These are phyloP conservation scores for Sisor rabdophorus DNA, from an alignment of 2,113 vertebrate species.

Conservation along the genomic window DNA sequence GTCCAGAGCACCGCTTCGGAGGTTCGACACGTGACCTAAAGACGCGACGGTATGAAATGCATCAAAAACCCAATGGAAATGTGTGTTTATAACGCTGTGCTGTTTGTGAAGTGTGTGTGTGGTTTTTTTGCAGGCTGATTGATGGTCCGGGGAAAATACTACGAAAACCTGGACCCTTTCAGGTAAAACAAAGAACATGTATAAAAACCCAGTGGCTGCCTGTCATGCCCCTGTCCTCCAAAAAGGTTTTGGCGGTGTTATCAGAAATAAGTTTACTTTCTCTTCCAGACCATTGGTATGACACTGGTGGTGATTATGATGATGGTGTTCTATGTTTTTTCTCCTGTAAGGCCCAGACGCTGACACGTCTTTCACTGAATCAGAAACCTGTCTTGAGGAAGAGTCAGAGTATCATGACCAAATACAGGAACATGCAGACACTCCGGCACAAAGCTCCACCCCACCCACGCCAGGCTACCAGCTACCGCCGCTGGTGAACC, in stretches of 20 bases:
- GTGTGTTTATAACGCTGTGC: neutral
- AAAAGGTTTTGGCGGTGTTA: conserved; percentile 52
- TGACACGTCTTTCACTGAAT: conserved; percentile 60
- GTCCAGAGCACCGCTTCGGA: conserved; percentile 50
- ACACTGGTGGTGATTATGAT: too few species aligned
- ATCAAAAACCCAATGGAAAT: neutral
- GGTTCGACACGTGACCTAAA: conserved; percentile 52
- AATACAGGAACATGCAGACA: conserved; percentile 72
- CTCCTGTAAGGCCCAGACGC: conserved; percentile 57
- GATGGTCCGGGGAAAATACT: conserved; percentile 51
- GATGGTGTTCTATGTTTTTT: neutral
- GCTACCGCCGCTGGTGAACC: conserved; percentile 66
- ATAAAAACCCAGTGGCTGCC: conserved; percentile 55
- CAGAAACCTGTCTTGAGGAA: conserved; percentile 69
- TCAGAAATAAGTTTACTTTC: too few species aligned
- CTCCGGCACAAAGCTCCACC: conserved; percentile 62
- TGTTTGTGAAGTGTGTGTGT: neutral
- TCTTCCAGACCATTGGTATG: neutral
- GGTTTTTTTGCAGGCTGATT: conserved; percentile 48
- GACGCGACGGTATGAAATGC: conserved; percentile 41
- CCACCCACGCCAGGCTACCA: conserved; percentile 55
- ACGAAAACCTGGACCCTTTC: conserved; percentile 53
- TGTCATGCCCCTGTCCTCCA: conserved; percentile 39
- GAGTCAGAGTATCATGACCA: conserved; percentile 69
- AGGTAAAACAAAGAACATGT: conserved; percentile 34